Conservation (phyloP, 2,888 invertebrate genomes). For the Lepas anatifera region DNA sequence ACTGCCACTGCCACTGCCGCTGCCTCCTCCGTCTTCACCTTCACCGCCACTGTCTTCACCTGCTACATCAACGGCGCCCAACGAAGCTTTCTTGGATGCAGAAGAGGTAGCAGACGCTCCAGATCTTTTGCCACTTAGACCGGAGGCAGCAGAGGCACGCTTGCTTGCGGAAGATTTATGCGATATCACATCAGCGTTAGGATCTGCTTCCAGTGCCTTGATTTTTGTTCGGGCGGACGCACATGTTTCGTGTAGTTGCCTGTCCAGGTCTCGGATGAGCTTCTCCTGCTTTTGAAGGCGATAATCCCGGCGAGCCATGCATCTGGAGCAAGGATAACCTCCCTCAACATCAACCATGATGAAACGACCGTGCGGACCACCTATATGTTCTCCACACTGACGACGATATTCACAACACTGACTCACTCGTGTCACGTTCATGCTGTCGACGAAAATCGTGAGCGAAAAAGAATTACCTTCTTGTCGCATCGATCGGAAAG, state of each 20-base stretch:
- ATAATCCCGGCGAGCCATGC: background rate
- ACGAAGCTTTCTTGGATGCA: background rate
- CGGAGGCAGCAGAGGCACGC: background rate
- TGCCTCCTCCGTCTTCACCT: background rate
- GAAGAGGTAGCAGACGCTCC: background rate
- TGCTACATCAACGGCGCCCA: background rate
- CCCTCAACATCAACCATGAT: constrained; percentile 1
- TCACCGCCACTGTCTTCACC: constrained; percentile 1
- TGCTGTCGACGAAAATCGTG: background rate
- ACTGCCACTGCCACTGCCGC: background rate
- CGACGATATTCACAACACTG: constrained; percentile 5
- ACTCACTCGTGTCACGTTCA: background rate
- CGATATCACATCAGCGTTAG: background rate
- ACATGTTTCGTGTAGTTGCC: background rate
- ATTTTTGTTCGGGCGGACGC: background rate
- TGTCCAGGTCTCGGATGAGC: background rate
- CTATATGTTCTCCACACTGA: background rate
- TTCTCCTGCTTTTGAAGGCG: background rate
- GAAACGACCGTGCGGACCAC: background rate
- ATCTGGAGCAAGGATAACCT: background rate
- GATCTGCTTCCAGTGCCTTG: background rate
- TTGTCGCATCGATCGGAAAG: background rate
- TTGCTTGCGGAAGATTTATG: background rate
- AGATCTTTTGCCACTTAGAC: background rate
- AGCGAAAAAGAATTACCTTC: background rate